Evolutionary conservation across 2,113 vertebrate genomes (phyloP), one percentile per base, ranked within the genome.

Genomic region (Mesitornis unicolor): DNA sequence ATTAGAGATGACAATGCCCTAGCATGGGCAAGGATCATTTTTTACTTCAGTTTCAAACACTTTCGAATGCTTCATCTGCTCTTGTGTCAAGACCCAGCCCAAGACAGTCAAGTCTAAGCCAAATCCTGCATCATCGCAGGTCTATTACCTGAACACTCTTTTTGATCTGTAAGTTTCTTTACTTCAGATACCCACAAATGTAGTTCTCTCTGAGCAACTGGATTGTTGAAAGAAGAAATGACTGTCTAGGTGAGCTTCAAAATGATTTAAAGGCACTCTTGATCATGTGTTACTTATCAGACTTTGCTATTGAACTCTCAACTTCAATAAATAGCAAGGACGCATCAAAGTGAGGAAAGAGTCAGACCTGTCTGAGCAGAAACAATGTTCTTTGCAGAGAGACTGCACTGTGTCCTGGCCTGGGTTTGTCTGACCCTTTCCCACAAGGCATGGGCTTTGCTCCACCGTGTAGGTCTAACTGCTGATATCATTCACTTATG

Each of bases 391-490:
- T 86, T 74, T 1, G 2, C 45, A 61, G 59, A 31, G 29, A 73
- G 69, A 35, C 14, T 4, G 4, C 9, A 16, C 13, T 19, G 15
- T 56, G 59, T 73, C 24, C 40, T 68, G 43, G 8, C 11, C n/a
- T 4, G 11, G 8, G n/a, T 51, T 38, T 78, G 28, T n/a, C 40
- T 11, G 11, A 43, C 33, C 6, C 8, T 59, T 84, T 67, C 7
- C 38, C 0, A 0, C 17, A n/a, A 70, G 43, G 25, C 29, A n/a
- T 1, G 20, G 38, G 18, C 36, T 95, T 81, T 29, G 5, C 38
- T 64, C n/a, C 8, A 11, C 59, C 11, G 8, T 11, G 11, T 35
- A 51, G 19, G 16, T 80, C 35, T 56, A n/a, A 16, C 24, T 40
- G 43, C 18, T n/a, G 16, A 8, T 31, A 38, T 5, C 10, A 11